Evolutionary conservation across 2,113 vertebrate species (phyloP).

Genomic region (Protobothrops flavoviridis): DNA sequence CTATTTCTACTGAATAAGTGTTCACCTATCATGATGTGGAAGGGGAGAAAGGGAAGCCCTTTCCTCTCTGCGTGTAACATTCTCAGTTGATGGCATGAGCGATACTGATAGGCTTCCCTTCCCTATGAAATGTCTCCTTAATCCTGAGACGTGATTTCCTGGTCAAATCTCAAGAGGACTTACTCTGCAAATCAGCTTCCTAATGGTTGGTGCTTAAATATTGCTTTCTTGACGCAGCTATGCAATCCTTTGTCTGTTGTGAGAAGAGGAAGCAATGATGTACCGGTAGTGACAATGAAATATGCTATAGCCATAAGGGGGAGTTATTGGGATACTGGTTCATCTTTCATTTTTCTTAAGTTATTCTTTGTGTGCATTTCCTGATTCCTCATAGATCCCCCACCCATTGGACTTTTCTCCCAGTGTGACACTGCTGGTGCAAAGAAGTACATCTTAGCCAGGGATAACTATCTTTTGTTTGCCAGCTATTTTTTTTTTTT

Average conservation of each 20-base stretch:
- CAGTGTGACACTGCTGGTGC: background rate
- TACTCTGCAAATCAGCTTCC: background rate
- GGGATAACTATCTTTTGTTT: constrained; percentile 6
- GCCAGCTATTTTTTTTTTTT: background rate
- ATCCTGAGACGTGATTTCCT: background rate
- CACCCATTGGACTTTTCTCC: background rate
- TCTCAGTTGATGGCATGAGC: background rate
- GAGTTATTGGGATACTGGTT: background rate
- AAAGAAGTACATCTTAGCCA: background rate
- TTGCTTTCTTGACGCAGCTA: background rate
- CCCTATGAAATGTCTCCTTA: background rate
- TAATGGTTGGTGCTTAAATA: background rate
- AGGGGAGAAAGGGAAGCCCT: background rate
- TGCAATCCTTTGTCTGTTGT: background rate
- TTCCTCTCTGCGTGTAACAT: background rate
- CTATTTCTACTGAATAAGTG: background rate
- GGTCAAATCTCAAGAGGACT: background rate
- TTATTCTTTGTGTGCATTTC: background rate
- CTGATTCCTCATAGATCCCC: background rate
- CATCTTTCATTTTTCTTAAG: background rate
- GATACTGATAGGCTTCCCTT: background rate
- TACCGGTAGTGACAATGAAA: background rate
- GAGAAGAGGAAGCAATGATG: background rate
- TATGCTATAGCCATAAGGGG: background rate
- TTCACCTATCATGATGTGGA: background rate